Evolutionary conservation across 1,140 invertebrate genomes (phyloP), one percentile per base, ranked within the genome.

Genomic region (Formica selysi): DNA sequence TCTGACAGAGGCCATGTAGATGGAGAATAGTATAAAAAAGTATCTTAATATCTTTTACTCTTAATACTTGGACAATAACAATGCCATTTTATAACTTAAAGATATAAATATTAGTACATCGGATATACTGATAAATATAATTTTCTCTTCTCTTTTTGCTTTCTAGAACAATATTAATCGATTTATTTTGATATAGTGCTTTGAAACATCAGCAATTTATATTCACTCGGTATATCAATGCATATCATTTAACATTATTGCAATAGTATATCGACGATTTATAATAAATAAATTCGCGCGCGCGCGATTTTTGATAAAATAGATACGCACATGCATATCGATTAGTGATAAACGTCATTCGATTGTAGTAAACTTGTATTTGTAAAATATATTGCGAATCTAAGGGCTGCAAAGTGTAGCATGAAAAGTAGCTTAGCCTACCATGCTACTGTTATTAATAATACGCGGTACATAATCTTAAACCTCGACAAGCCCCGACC

Each of bases 231-330:
- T 13, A 44, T 26, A 13, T 76, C 26, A 76, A 85, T 68, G 29
- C 29, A n/a, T 26, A n/a, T 22, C 3, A 3, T 65, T n/a, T 41
- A 65, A 3, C n/a, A 67, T 67, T 36, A 54, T 5, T 57, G 11
- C 11, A 36, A 13, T 36, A 79, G 10, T 44, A 41, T 79, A 85
- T 54, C 85, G 84, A 76, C 44, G 83, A 65, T 90, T 89, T 74
- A 62, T 85, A 90, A 91, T 91, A 91, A 91, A 91, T 89, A 91
- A 90, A 67, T 85, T 91, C 87, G 87, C 90, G 57, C 19, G 38
- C 78, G 54, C 76, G 26, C 70, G 13, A 81, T 62, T 89, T 41
- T 87, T 41, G 36, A 76, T 86, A 86, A 78, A 74, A 87, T 44
- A 80, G 79, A 90, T 83, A 90, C 71, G 85, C 83, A 86, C 86